Evolutionary conservation across 1,140 invertebrate species (phyloP), one percentile per base, ranked within the genome.

Genomic region (Meloidogyne floridensis): DNA sequence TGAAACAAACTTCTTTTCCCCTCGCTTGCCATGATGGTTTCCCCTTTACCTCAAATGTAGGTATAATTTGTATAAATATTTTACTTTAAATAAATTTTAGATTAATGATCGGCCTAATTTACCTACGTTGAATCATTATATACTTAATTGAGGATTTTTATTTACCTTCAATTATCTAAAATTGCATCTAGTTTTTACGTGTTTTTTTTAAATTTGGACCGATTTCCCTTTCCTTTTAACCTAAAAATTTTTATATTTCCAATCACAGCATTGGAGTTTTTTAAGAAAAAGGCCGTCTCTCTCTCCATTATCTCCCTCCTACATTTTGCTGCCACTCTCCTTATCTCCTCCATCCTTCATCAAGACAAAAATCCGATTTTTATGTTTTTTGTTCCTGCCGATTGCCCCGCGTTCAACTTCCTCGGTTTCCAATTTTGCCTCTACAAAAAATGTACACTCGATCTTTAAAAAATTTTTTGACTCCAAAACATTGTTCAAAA

Each of bases 381-480:
- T 32, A 32, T 65, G 15, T 65, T 65, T n/a, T 65, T n/a, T 32
- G 32, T 32, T 65, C n/a, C n/a, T 18, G 15, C 10, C n/a, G 3
- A n/a, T 65, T n/a, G 59, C 7, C 15, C 59, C 59, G 15, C 59
- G 7, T 65, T 65, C 59, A 65, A 65, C 59, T 65, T 11, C n/a
- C n/a, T 59, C n/a, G 32, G 32, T 65, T n/a, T 11, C n/a, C 15
- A 0, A 5, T n/a, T 65, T 65, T 65, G 56, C 15, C 59, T 65
- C 59, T 65, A 65, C 59, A 65, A 65, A 65, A 65, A 47, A 47
- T 47, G 47, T 65, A 65, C 59, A 65, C 59, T 65, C 59, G 59
- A 65, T 15, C 59, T 65, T 65, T 65, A 65, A 65, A 65, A 8
- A n/a, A n/a, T 65, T 65, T 65, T 65, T 59, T 59, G 11, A 15